Base-by-base conservation (phyloP, 37 sponge, comb jelly and placozoan genomes). In the Mnemiopsis leidyi region DNA sequence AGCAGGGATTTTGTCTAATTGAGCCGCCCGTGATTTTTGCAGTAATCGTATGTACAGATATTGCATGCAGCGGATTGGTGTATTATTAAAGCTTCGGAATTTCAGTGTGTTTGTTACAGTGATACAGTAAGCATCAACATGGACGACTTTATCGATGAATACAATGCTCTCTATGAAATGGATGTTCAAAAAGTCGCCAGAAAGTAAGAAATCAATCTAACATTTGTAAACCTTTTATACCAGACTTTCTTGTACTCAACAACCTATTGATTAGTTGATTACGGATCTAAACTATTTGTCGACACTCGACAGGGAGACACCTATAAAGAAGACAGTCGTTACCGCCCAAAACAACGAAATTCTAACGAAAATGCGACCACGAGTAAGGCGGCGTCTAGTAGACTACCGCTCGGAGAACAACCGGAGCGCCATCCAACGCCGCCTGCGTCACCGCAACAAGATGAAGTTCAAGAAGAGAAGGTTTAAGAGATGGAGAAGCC, bases 121-220 rank as follows among this genome's bases (percentile, higher is more conserved):
- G 99, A 98, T 68, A 94, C 94, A 21, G 99, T 98, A 0, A 93
- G 92, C 24, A 98, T 98, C 30, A 94, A 98, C 93, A 98, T 98
- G 99, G 97, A 98, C 69, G 28, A 95, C 37, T 98, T 98, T 93
- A 95, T 96, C 0, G 71, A 95, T 90, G 95, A 95, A 69, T 96
- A 94, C 90, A 85, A 85, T 28, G 24, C 3, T 24, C 48, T 85
- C 0, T 85, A 85, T 61, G 90, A 85, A 16, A 85, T 39, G 48
- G 36, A 85, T 38, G 26, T 85, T 25, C 25, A 38, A 39, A 38
- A 40, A 25, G 1, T 33, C 9, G 61, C 26, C 13, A 13, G 61
- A 26, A 40, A 39, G 90, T 40, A 33, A 85, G 34, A n/a, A n/a
- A n/a, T n/a, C n/a, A n/a, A n/a, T n/a, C n/a, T n/a, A n/a, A n/a